phyloP scores from a whole-genome alignment of 2,888 invertebrate genomes.

The Drosophila hawaiiensis region DNA sequence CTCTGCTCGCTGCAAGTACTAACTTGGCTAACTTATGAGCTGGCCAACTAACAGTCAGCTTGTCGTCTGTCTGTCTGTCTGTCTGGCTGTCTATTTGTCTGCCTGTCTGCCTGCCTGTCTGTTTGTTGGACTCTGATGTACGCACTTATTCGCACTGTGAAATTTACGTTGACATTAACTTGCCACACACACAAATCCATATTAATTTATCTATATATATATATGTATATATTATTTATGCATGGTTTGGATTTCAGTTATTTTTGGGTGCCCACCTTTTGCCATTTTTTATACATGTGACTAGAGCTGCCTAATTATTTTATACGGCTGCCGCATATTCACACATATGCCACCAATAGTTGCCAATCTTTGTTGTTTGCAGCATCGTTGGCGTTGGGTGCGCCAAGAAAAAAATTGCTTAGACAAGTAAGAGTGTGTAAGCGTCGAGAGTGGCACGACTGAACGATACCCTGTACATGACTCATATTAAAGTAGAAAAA shows the following conservation, averaged over 20 bases:
- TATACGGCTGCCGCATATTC: constrained; percentile 58
- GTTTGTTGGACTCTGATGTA: constrained; percentile 18
- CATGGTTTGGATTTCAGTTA: constrained; percentile 3
- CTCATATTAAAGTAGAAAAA: too few relatives aligned
- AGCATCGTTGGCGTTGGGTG: constrained; percentile 61
- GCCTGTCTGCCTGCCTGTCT: background rate
- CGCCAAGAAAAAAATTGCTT: constrained; percentile 20
- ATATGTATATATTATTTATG: constrained; percentile 1
- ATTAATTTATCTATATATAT: too few relatives aligned
- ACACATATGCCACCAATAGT: constrained; percentile 47
- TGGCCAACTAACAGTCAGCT: constrained; percentile 16
- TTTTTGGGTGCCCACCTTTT: constrained; percentile 38
- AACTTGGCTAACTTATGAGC: constrained; percentile 55
- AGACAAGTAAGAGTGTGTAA: background rate
- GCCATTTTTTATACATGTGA: constrained; percentile 50
- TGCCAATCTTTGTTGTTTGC: constrained; percentile 22
- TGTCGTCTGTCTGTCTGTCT: background rate
- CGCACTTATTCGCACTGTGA: constrained; percentile 49
- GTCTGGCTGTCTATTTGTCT: constrained; percentile 1
- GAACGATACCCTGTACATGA: background rate
- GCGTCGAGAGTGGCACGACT: background rate
- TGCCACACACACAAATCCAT: constrained; percentile 18
- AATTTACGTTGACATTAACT: constrained; percentile 70
- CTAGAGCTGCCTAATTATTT: constrained; percentile 73
- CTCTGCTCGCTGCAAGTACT: constrained; percentile 6